Conservation (phyloP, 2,888 invertebrate species). For the Pogonocherus hispidulus region DNA sequence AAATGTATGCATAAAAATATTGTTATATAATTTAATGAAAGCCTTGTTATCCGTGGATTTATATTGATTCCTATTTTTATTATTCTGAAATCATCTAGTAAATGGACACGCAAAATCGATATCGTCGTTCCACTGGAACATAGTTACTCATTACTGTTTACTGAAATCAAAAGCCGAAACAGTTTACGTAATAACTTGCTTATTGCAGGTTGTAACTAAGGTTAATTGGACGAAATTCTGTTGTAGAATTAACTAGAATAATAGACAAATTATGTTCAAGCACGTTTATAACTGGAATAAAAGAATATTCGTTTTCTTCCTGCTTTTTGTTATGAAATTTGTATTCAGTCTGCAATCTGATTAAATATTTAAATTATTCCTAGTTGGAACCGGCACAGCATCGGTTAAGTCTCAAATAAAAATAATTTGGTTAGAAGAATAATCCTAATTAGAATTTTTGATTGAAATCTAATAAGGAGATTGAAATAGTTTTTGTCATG, state of each 20-base stretch:
- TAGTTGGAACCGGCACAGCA: not conserved
- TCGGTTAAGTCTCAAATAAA: not conserved
- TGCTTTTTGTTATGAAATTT: slow-evolving; percentile 13
- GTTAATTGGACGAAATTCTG: slow-evolving; percentile 17
- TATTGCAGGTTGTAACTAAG: too few relatives aligned
- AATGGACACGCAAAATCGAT: too few relatives aligned
- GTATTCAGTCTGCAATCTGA: slow-evolving; percentile 10
- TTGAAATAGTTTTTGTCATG: not conserved
- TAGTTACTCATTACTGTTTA: slow-evolving; percentile 11
- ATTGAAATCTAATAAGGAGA: not conserved
- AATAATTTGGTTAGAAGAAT: slow-evolving; percentile 4
- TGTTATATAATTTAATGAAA: too few relatives aligned
- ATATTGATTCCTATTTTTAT: too few relatives aligned
- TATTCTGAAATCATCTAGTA: too few relatives aligned
- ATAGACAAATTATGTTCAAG: not conserved
- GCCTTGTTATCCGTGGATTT: too few relatives aligned
- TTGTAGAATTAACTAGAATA: slow-evolving; percentile 11
- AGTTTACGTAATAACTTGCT: slow-evolving; percentile 5
- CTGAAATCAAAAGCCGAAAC: slow-evolving; percentile 16
- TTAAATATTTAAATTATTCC: slow-evolving; percentile 23
- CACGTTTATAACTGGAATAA: slow-evolving; percentile 6
- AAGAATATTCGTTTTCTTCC: not conserved
- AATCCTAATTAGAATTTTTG: slow-evolving; percentile 9
- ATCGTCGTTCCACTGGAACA: too few relatives aligned
- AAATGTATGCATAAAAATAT: too few relatives aligned